phyloP scores from a whole-genome alignment of 2,113 vertebrate species.

The Apteryx owenii region DNA sequence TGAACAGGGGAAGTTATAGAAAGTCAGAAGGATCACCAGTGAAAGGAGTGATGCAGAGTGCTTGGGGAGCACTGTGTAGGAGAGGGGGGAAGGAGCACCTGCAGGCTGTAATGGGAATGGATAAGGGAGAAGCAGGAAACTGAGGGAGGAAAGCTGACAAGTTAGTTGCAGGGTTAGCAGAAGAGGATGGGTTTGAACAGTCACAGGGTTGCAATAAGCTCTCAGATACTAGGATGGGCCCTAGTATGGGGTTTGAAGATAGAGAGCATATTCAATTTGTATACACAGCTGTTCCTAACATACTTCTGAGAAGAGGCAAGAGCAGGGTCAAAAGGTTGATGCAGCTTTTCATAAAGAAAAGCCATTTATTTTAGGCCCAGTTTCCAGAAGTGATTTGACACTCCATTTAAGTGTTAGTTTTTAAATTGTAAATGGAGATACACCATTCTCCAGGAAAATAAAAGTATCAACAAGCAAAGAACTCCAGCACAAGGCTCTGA shows the following conservation, averaged over 20 bases:
- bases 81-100: neutral
- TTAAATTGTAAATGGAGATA: constrained; percentile 43
- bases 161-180: neutral
- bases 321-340: constrained; percentile 53
- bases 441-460: neutral
- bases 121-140: neutral
- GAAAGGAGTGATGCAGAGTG: neutral
- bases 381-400: constrained; percentile 65
- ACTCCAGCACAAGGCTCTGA: neutral
- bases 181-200: neutral
- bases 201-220: neutral
- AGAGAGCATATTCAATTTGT: constrained; percentile 20
- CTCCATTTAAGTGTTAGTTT: constrained; percentile 48
- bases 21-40: neutral
- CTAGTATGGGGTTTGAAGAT: neutral
- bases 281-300: constrained; percentile 60
- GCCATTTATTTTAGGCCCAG: constrained; percentile 42
- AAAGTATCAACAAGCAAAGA: constrained; percentile 28
- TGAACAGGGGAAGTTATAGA: neutral
- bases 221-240: neutral
- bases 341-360: constrained; percentile 24
- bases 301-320: constrained; percentile 20
- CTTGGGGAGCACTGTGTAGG: neutral
- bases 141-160: neutral
- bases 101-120: neutral